Evolutionary conservation across 2,113 vertebrate genomes (phyloP), one percentile per base, ranked within the genome.

Genomic region (Plecotus auritus): DNA sequence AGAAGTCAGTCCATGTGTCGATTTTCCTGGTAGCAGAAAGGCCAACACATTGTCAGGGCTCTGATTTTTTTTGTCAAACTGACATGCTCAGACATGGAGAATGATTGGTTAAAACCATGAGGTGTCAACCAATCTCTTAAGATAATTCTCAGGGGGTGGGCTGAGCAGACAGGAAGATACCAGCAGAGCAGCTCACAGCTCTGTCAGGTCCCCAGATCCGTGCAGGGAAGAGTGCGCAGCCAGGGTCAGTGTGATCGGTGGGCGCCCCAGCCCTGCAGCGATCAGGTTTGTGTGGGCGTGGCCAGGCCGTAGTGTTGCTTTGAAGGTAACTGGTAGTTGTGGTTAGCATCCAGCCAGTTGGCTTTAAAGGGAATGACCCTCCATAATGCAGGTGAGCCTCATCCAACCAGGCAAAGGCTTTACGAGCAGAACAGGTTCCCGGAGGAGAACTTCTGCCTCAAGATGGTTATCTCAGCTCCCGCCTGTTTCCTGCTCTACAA

Each of bases 161-260:
- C 85, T 77, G n/a, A 45, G 45, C 20, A 7, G 28, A 7, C 1
- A 1, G 40, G 45, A 61, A 85, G 42, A 64, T 0, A 42, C 28
- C 9, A 26, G 35, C 45, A 14, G 17, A 20, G 13, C 10, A 30
- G 32, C 49, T n/a, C 69, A 30, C 35, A 13, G 26, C 32, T 9
- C 18, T 2, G n/a, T 23, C n/a, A 4, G 4, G 32, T 54, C 26
- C 40, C 76, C 70, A 30, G 16, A 26, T 16, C 49, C 35, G 42
- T 49, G 11, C 42, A 20, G 72, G 72, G 17, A 59, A 37, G 17
- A 80, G 14, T 17, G 56, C 40, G 1, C 54, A 10, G 85, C 5
- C 56, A 7, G n/a, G n/a, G 9, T 20, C 8, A 1, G 32, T 1
- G 18, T 10, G 37, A 16, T 32, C 9, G 2, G 20, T n/a, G n/a